phyloP scores from a whole-genome alignment of 2,113 vertebrate species.

The Nematolebias whitei region DNA sequence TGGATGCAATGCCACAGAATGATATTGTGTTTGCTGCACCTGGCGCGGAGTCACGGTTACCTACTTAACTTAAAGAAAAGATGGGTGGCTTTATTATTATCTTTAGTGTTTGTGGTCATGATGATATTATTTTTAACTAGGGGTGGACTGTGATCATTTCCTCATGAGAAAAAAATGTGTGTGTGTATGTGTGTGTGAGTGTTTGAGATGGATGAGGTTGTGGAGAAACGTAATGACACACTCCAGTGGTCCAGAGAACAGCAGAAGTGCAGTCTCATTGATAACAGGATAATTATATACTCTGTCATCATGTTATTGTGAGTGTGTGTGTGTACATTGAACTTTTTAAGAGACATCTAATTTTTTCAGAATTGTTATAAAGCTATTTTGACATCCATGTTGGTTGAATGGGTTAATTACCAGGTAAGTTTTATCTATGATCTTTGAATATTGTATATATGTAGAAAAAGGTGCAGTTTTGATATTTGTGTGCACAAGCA shows the following conservation, averaged over 20 bases:
- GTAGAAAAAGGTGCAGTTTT: slow-evolving; percentile 29
- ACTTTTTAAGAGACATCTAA: slow-evolving; percentile 38
- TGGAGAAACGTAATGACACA: slow-evolving; percentile 74
- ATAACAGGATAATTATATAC: slow-evolving; percentile 75
- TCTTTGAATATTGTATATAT: slow-evolving; percentile 29
- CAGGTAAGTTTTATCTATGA: slow-evolving; percentile 12
- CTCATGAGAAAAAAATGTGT: slow-evolving; percentile 8
- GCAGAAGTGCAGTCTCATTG: slow-evolving; percentile 63
- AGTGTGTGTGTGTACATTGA: slow-evolving; percentile 36
- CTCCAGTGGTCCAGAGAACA: slow-evolving; percentile 72
- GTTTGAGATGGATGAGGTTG: slow-evolving; percentile 60
- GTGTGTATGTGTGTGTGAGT: not conserved
- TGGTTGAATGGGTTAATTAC: slow-evolving; percentile 34
- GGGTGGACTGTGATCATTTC: slow-evolving; percentile 21
- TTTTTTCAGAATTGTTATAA: slow-evolving; percentile 18
- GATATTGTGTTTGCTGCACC: slow-evolving; percentile 1
- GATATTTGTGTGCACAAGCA: slow-evolving; percentile 27
- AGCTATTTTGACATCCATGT: slow-evolving; percentile 10
- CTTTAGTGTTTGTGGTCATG: not conserved
- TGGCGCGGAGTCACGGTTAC: not conserved
- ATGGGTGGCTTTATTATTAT: slow-evolving; percentile 21
- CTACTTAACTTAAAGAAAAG: slow-evolving; percentile 5
- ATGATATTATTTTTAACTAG: slow-evolving; percentile 29
- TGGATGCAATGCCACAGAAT: not conserved
- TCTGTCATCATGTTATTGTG: slow-evolving; percentile 70